Evolutionary conservation across 2,888 invertebrate species (phyloP).

Genomic region (Euplagia quadripunctaria): DNA sequence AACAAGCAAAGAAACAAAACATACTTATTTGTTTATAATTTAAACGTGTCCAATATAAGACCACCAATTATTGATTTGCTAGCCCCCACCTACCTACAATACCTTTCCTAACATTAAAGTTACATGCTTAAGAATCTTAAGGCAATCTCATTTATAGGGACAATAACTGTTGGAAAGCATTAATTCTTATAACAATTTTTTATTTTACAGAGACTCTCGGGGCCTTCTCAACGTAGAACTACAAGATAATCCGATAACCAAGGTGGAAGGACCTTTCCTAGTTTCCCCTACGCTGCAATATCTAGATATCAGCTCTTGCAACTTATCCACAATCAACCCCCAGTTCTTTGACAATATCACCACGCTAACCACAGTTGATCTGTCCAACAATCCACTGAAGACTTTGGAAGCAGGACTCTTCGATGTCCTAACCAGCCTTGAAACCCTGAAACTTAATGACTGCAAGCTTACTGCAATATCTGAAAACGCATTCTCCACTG

Average conservation of each 20-base stretch:
- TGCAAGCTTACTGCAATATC: slow-evolving; percentile 89
- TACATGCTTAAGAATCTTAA: too few relatives aligned
- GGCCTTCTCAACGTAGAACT: slow-evolving; percentile 91
- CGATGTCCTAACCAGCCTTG: slow-evolving; percentile 89
- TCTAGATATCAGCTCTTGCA: slow-evolving; percentile 90
- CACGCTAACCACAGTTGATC: slow-evolving; percentile 89
- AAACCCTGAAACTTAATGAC: slow-evolving; percentile 89
- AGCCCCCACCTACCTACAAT: too few relatives aligned
- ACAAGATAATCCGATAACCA: slow-evolving; percentile 89
- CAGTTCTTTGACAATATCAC: slow-evolving; percentile 90
- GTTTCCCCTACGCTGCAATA: slow-evolving; percentile 89
- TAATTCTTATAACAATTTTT: not conserved
- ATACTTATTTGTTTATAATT: too few relatives aligned
- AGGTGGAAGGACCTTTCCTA: slow-evolving; percentile 89
- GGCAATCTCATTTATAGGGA: too few relatives aligned
- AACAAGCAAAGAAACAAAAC: too few relatives aligned
- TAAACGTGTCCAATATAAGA: too few relatives aligned
- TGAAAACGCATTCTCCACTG: slow-evolving; percentile 85
- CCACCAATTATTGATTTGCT: too few relatives aligned
- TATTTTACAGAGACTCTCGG: slow-evolving; percentile 88
- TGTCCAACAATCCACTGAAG: slow-evolving; percentile 90
- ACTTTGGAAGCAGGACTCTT: slow-evolving; percentile 87
- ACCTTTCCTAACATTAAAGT: too few relatives aligned
- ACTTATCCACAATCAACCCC: slow-evolving; percentile 86
- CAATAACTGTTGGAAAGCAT: not conserved